Evolutionary conservation across 2,797 vertebrate genomes (phyloP).

Genomic region (Craterocephalus amniculus): DNA sequence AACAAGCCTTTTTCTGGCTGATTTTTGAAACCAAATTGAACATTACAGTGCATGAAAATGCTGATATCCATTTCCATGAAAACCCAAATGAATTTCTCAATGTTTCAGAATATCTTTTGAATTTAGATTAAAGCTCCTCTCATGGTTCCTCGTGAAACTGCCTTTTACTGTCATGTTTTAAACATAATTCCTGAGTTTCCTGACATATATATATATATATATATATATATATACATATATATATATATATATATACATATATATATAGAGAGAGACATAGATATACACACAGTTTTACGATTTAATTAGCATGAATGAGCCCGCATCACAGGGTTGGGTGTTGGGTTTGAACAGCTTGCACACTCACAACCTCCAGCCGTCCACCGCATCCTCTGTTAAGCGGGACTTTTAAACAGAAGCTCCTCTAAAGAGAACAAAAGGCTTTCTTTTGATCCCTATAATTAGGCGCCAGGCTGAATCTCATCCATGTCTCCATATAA

Average conservation of each 20-base stretch:
- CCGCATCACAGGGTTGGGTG: slow-evolving; percentile 22
- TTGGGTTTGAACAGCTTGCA: neutral
- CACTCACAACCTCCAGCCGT: slow-evolving; percentile 35
- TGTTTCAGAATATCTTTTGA: slow-evolving; percentile 13
- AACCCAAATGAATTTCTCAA: neutral
- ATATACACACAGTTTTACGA: too few relatives aligned
- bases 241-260: too few relatives aligned
- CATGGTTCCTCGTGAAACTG: slow-evolving; percentile 14
- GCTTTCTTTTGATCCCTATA: slow-evolving; percentile 62
- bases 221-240: too few relatives aligned
- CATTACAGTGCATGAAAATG: neutral
- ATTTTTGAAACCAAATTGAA: neutral
- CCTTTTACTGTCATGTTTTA: slow-evolving; percentile 11
- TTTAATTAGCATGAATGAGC: slow-evolving; percentile 48
- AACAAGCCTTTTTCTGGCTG: neutral
- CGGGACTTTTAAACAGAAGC: slow-evolving; percentile 43
- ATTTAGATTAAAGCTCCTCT: slow-evolving; percentile 7
- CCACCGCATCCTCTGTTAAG: slow-evolving; percentile 41
- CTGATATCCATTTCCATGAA: neutral
- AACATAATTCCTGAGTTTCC: slow-evolving; percentile 21
- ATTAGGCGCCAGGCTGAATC: slow-evolving; percentile 47
- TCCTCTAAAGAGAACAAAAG: slow-evolving; percentile 46
- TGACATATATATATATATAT: slow-evolving; percentile 20
- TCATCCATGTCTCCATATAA: slow-evolving; percentile 26
- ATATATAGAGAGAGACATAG: too few relatives aligned